phyloP scores from a whole-genome alignment of 2,113 vertebrate genomes.

The Bufo bufo region DNA sequence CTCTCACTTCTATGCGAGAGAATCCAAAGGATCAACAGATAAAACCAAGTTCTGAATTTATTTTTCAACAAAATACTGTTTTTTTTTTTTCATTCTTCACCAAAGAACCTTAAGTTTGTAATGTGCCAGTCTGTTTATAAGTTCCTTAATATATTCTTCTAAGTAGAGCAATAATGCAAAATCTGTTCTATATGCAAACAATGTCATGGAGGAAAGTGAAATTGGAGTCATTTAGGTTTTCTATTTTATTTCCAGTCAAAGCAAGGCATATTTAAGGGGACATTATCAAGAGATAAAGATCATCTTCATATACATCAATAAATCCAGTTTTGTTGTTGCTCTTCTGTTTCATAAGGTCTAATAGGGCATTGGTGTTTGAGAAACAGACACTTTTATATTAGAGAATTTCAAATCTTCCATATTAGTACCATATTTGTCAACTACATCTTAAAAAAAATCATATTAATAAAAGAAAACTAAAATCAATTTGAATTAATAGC shows the following conservation, averaged over 20 bases:
- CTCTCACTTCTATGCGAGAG: slow-evolving; percentile 89
- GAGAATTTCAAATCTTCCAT: not conserved
- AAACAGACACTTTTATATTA: not conserved
- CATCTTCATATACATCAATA: not conserved
- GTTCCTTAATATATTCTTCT: slow-evolving; percentile 78
- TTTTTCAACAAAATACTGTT: slow-evolving; percentile 74
- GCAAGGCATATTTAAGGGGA: slow-evolving; percentile 14
- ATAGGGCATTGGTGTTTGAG: not conserved
- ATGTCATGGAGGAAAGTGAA: slow-evolving; percentile 71
- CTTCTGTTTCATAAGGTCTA: not conserved
- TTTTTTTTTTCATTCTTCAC: slow-evolving; percentile 78
- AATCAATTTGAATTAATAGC: not conserved
- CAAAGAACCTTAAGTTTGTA: slow-evolving; percentile 88
- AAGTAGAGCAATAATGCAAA: slow-evolving; percentile 82
- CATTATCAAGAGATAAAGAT: not conserved
- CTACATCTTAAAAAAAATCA: not conserved
- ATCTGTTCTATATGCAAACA: slow-evolving; percentile 82
- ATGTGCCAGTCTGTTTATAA: slow-evolving; percentile 77
- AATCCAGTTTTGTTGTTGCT: not conserved
- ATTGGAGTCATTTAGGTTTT: slow-evolving; percentile 68
- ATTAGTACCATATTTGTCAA: not conserved
- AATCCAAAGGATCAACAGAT: slow-evolving; percentile 84
- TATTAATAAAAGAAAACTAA: too few relatives aligned
- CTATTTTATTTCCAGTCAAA: not conserved
- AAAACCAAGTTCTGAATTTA: slow-evolving; percentile 66